Evolutionary conservation across 2,888 invertebrate genomes (phyloP), one percentile per base, ranked within the genome.

Genomic region (Heliconius ethilla): DNA sequence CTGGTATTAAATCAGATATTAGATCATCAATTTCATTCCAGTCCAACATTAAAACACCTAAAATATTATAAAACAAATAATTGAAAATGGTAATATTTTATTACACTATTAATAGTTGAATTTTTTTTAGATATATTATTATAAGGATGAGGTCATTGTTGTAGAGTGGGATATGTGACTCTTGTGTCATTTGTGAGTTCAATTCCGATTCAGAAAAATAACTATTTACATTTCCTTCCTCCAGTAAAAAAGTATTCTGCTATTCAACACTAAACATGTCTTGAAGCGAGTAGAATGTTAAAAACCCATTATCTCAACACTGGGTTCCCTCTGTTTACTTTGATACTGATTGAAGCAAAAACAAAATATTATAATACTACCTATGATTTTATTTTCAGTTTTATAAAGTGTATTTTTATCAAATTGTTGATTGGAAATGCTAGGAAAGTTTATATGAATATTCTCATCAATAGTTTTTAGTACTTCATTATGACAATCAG

Each of bases 401-500:
- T 78, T 84, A 80, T 85, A 89, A 27, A 83, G 51, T 59, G 81
- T 85, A 18, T 66, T 55, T 27, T 73, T 40, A 72, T 51, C 51
- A 59, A 27, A 62, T 55, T 75, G 37, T 72, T 75, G 37, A 22
- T 22, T 55, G 59, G 72, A 65, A 66, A 77, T 27, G 3, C 83
- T 51, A 70, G 89, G 85, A 82, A 96, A 95, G 90, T 97, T 97
- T 2, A 96, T 89, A 40, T 86, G 82, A 66, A 97, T 89, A 90
- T 97, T 97, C 75, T 96, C 93, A 81, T 90, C 89, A 75, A 97
- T 92, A 63, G 95, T 91, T 55, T 95, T 90, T 27, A 97, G 88
- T 37, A 98, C 97, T 73, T 94, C 92, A 0, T 89, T 85, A 85
- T 97, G 97, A 84, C 96, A 96, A 88, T 98, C 98, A 25, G 96